Evolutionary conservation across 2,797 vertebrate genomes (phyloP).

Genomic region (Siniperca obscura): DNA sequence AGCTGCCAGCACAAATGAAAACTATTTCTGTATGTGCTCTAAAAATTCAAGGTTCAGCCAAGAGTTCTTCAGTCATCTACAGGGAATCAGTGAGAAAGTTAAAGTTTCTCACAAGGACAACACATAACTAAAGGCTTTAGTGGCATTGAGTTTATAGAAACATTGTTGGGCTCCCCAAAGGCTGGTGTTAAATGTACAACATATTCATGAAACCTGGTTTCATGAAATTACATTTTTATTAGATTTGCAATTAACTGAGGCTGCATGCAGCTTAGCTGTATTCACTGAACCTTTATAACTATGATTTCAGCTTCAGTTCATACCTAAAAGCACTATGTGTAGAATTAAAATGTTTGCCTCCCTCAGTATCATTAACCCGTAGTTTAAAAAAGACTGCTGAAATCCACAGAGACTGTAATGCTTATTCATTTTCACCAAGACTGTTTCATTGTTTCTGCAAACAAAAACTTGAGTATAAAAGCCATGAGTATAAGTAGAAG

Average conservation of each 20-base stretch:
- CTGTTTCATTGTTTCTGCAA: no score
- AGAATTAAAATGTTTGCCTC: no score
- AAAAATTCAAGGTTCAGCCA: constrained; percentile 3
- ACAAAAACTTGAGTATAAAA: no score
- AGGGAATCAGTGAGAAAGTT: not conserved
- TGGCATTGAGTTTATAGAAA: not conserved
- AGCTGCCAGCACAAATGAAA: constrained; percentile 1
- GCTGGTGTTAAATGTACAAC: not conserved
- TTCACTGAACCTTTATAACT: no score
- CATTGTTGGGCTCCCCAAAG: not conserved
- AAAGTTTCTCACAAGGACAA: not conserved
- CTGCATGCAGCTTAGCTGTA: not conserved
- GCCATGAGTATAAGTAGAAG: no score
- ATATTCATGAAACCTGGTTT: not conserved
- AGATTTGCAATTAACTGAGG: not conserved
- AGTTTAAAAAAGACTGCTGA: no score
- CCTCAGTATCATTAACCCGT: no score
- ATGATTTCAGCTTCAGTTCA: no score
- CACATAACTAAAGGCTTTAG: not conserved
- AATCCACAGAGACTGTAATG: no score
- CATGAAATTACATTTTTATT: not conserved
- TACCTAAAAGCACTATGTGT: no score
- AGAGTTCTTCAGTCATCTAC: not conserved
- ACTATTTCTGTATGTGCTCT: constrained; percentile 6
- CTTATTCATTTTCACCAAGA: no score